A percentile compares a stretch with the other conserved stretches of the same genome.
Conservation (phyloP, 1,140 invertebrate species). For the Zaprionus gabonicus region DNA sequence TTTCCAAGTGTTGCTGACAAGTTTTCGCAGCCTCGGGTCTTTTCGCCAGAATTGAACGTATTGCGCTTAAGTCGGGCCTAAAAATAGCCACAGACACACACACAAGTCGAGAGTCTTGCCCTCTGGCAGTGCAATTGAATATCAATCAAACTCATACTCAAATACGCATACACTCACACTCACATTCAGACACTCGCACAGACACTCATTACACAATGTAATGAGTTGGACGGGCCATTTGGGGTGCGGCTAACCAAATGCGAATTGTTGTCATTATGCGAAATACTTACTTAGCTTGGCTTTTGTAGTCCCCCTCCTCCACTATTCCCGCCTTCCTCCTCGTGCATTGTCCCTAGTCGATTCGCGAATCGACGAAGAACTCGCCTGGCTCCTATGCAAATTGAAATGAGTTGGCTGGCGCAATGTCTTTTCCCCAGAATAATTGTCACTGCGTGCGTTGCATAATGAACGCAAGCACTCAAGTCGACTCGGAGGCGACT, state of each 20-base stretch:
- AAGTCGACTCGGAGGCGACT: constrained; percentile 27
- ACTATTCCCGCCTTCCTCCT: not conserved
- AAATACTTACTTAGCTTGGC: constrained; percentile 5
- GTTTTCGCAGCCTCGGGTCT: not conserved
- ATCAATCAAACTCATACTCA: constrained; percentile 68
- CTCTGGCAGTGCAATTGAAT: constrained; percentile 46
- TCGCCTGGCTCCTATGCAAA: constrained; percentile 72
- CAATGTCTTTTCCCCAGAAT: constrained; percentile 77
- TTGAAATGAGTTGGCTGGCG: constrained; percentile 73
- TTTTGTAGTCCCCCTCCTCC: not conserved
- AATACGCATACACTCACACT: constrained; percentile 51
- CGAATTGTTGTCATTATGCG: constrained; percentile 41
- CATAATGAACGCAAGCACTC: constrained; percentile 62
- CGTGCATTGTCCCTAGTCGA: constrained; percentile 26
- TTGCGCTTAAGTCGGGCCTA: constrained; percentile 14
- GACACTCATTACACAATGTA: constrained; percentile 50
- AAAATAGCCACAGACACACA: constrained; percentile 17
- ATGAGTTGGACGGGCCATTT: constrained; percentile 33
- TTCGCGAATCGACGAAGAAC: constrained; percentile 45
- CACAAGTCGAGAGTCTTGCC: constrained; percentile 1
- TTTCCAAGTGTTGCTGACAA: constrained; percentile 51
- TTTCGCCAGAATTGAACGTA: not conserved
- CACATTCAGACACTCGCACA: constrained; percentile 35
- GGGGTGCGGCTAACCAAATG: constrained; percentile 37
- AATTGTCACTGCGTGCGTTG: constrained; percentile 76